Conservation (phyloP, 2,888 invertebrate genomes). For the Beris chalybata region DNA sequence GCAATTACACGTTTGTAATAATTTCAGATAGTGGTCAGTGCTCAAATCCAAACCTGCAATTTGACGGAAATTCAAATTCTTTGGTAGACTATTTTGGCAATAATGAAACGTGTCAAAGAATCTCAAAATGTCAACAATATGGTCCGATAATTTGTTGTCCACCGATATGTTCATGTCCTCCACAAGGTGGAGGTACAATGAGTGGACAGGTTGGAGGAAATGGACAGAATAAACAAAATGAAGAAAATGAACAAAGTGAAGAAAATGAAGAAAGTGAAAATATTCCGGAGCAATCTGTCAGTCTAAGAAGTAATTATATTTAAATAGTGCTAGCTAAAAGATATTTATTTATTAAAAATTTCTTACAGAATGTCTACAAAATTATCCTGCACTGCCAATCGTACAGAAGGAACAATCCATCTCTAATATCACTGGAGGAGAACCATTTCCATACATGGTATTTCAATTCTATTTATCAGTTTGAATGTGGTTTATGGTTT, state of each 20-base stretch:
- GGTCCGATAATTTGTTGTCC: constrained; percentile 19
- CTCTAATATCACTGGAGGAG: constrained; percentile 20
- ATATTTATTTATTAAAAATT: not conserved
- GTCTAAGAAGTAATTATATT: not conserved
- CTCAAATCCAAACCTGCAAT: too few species aligned
- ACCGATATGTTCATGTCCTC: not conserved
- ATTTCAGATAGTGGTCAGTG: too few species aligned
- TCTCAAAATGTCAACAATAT: not conserved
- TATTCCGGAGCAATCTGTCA: not conserved
- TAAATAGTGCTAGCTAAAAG: not conserved
- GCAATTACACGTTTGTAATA: too few species aligned
- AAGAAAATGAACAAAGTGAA: too few species aligned
- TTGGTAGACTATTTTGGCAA: not conserved
- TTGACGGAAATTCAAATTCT: not conserved
- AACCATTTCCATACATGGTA: constrained; percentile 37
- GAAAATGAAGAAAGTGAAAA: too few species aligned
- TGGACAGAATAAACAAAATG: too few species aligned
- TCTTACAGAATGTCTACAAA: not conserved
- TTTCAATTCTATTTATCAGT: not conserved
- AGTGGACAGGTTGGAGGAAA: too few species aligned
- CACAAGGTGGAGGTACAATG: not conserved
- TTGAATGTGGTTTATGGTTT: too few species aligned
- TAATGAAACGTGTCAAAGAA: not conserved
- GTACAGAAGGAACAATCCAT: not conserved
- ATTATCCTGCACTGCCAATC: not conserved